Evolutionary conservation across 2,888 invertebrate species (phyloP).

Genomic region (Gortyna flavago): DNA sequence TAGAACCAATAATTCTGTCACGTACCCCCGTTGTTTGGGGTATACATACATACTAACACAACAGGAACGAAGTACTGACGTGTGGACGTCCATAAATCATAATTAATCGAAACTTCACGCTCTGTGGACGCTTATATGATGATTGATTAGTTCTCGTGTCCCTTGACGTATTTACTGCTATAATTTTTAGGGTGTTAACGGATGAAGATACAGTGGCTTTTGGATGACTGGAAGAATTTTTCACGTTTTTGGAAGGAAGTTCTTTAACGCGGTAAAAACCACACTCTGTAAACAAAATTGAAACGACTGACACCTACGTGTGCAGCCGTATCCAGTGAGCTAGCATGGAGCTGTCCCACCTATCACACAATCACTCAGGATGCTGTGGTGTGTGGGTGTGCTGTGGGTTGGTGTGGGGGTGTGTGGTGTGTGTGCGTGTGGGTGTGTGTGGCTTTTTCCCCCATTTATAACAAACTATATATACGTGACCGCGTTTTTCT

Average conservation of each 20-base stretch:
- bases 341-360: too few species aligned
- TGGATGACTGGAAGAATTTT: not conserved
- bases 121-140: slow-evolving; percentile 55
- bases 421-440: too few species aligned
- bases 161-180: slow-evolving; percentile 52
- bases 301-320: too few species aligned
- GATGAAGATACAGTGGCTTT: slow-evolving; percentile 1
- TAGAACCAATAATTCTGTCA: slow-evolving; percentile 34
- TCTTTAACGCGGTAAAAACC: not conserved
- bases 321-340: too few species aligned
- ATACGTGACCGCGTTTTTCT: not conserved
- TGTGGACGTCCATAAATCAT: slow-evolving; percentile 62
- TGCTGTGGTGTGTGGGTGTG: too few species aligned
- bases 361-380: too few species aligned
- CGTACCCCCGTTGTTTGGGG: not conserved
- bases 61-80: slow-evolving; percentile 39
- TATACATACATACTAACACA: slow-evolving; percentile 43
- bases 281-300: too few species aligned
- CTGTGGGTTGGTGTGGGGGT: too few species aligned
- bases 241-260: not conserved
- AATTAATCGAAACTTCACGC: slow-evolving; percentile 68
- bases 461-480: too few species aligned
- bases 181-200: slow-evolving; percentile 32
- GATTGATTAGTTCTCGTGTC: slow-evolving; percentile 61
- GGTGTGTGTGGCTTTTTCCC: too few species aligned